Evolutionary conservation across 2,113 vertebrate species (phyloP).

Genomic region (Clarias batrachus): DNA sequence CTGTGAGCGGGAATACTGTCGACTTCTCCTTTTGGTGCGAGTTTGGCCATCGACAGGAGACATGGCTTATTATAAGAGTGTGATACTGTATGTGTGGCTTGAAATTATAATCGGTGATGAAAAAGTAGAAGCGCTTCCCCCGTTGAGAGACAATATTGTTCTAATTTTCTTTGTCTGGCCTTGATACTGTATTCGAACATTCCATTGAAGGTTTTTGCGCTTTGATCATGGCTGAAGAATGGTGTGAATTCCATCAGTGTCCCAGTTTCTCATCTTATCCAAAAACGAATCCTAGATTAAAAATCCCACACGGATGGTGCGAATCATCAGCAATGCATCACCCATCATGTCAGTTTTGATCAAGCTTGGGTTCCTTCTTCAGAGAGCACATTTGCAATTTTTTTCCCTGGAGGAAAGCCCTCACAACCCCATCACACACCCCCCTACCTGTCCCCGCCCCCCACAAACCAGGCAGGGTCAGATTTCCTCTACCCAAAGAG

Average conservation of each 20-base stretch:
- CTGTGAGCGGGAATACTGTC: background rate
- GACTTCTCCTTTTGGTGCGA: background rate
- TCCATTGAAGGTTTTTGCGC: background rate
- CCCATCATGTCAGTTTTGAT: constrained; percentile 45
- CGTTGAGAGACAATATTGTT: background rate
- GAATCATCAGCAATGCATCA: constrained; percentile 54
- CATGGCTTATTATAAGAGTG: background rate
- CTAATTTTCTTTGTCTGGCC: constrained; percentile 24
- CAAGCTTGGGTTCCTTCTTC: constrained; percentile 44
- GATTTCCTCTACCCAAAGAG: constrained; percentile 58
- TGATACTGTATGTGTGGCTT: background rate
- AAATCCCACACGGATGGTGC: constrained; percentile 25
- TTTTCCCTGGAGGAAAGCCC: constrained; percentile 43
- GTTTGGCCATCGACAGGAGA: background rate
- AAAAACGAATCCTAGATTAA: constrained; percentile 47
- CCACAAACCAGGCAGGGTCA: constrained; percentile 51
- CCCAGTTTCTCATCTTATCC: constrained; percentile 27
- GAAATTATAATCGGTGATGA: background rate
- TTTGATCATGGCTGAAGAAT: background rate
- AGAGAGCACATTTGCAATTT: constrained; percentile 48
- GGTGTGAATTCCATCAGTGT: constrained; percentile 26
- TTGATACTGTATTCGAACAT: background rate
- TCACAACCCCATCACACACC: background rate
- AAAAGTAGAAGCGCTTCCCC: background rate
- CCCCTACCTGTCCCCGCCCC: no score